A percentile compares a stretch with the other conserved stretches of the same genome.
phyloP scores from a whole-genome alignment of 2,113 vertebrate genomes.

The Heterotis niloticus region DNA sequence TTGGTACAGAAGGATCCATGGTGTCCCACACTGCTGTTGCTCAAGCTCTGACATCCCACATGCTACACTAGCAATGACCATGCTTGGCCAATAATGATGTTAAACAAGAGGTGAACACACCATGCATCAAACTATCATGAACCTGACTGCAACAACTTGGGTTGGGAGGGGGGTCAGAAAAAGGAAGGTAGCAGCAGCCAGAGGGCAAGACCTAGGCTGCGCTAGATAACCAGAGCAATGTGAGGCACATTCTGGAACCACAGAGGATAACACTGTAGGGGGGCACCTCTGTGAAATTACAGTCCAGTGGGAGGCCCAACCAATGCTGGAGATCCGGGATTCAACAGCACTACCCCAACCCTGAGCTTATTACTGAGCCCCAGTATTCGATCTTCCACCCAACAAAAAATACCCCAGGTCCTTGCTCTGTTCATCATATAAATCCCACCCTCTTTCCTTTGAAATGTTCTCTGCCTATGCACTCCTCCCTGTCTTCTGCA shows the following conservation, averaged over 20 bases:
- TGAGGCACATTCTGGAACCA: constrained; percentile 76
- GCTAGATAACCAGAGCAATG: constrained; percentile 53
- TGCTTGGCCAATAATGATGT: too few species aligned
- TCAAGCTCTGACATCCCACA: too few species aligned
- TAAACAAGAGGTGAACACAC: too few species aligned
- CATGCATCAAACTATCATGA: neutral
- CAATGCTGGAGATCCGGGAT: constrained; percentile 22
- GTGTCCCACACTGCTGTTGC: too few species aligned
- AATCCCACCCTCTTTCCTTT: neutral
- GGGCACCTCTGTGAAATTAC: constrained; percentile 69
- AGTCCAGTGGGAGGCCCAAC: constrained; percentile 65
- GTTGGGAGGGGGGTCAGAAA: too few species aligned
- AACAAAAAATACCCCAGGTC: neutral
- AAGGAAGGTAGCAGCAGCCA: too few species aligned
- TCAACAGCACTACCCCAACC: neutral
- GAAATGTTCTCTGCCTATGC: too few species aligned
- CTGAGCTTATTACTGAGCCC: neutral
- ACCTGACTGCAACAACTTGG: neutral
- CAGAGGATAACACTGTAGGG: constrained; percentile 76
- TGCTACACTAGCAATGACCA: too few species aligned
- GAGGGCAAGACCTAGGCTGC: neutral
- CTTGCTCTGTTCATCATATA: neutral
- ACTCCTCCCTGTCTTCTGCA: neutral
- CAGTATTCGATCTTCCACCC: neutral
- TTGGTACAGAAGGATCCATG: too few species aligned